Conservation (phyloP, 2,113 vertebrate species). For the Rallus limicola region DNA sequence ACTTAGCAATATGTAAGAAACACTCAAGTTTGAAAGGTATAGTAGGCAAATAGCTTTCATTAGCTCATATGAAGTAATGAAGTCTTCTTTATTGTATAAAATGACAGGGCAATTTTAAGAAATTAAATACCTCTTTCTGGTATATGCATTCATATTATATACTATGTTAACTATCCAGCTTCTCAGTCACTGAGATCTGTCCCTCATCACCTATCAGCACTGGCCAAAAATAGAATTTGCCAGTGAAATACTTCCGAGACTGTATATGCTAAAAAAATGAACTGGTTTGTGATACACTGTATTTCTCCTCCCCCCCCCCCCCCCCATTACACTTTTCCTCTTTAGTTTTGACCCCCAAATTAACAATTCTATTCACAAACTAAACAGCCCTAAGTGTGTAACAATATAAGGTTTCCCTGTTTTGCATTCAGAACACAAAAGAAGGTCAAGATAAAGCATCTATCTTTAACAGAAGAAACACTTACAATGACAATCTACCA, state of each 20-base stretch:
- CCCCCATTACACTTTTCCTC: not conserved
- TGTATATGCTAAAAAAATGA: not conserved
- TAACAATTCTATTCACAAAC: not conserved
- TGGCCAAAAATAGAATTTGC: not conserved
- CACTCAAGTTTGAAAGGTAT: not conserved
- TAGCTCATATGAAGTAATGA: not conserved
- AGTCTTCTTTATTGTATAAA: not conserved
- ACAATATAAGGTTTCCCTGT: not conserved
- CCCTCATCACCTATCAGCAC: not conserved
- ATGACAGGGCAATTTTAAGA: not conserved
- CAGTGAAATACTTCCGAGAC: not conserved
- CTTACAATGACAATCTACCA: not conserved
- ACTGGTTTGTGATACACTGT: not conserved
- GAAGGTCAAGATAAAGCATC: not conserved
- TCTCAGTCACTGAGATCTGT: not conserved
- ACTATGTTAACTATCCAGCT: not conserved
- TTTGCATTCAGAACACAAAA: not conserved
- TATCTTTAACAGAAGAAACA: not conserved
- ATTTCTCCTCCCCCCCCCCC: not conserved
- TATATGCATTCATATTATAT: not conserved
- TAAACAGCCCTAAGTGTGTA: not conserved
- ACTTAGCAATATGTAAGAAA: not conserved
- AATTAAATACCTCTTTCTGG: not conserved
- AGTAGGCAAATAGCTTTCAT: not conserved
- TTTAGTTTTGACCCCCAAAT: not conserved